These are phyloP conservation scores for Atlantisia rogersi DNA, from an alignment of 2,113 vertebrate genomes.

Conservation along the genomic window DNA sequence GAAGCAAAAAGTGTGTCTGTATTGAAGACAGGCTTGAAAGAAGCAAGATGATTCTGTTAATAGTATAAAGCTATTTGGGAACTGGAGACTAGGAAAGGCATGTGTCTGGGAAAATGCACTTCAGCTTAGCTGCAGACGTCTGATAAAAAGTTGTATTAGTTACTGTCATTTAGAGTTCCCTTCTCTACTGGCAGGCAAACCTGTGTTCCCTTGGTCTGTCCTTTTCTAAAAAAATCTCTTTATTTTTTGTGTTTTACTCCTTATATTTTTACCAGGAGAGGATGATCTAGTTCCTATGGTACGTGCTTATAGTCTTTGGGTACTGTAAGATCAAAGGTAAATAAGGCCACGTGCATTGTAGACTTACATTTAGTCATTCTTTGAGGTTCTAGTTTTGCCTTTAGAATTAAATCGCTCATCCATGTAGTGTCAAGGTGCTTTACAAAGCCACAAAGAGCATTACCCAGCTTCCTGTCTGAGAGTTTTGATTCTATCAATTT, in stretches of 20 bases:
- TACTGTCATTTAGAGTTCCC: not conserved
- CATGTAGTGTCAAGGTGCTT: not conserved
- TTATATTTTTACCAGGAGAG: not conserved
- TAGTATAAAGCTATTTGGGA: not conserved
- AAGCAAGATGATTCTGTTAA: not conserved
- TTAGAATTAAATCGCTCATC: not conserved
- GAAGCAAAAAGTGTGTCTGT: not conserved
- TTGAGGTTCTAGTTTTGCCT: not conserved
- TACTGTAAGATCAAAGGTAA: not conserved
- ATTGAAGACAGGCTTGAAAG: not conserved
- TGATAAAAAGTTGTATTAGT: not conserved
- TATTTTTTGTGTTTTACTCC: not conserved
- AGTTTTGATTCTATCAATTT: not conserved
- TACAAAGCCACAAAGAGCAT: not conserved
- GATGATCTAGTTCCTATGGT: not conserved
- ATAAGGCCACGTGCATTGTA: not conserved
- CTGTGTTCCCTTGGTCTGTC: not conserved
- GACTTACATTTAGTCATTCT: not conserved
- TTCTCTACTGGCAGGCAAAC: not conserved
- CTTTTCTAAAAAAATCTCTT: not conserved
- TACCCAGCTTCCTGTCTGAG: not conserved
- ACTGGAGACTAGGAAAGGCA: not conserved
- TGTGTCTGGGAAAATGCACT: not conserved
- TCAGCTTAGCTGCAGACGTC: not conserved
- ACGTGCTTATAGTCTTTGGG: not conserved